phyloP scores from a whole-genome alignment of 2,888 invertebrate species.

The Tinea pellionella region DNA sequence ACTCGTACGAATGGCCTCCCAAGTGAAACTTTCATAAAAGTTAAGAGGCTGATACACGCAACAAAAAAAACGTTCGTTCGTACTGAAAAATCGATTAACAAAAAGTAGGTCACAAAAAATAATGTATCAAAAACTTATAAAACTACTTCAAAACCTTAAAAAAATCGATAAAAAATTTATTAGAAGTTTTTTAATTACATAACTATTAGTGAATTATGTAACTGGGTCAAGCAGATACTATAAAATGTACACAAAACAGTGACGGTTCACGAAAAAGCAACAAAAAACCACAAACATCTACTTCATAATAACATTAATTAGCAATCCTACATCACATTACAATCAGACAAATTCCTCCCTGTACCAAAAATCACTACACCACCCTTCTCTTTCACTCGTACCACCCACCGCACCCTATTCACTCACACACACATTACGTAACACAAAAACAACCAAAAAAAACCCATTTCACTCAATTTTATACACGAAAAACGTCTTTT shows the following conservation, averaged over 20 bases:
- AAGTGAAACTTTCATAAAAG: no score
- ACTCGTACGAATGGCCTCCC: no score
- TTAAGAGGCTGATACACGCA: no score
- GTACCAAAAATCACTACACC: constrained; percentile 25
- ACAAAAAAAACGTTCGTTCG: no score
- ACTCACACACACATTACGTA: constrained; percentile 23
- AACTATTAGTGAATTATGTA: not conserved
- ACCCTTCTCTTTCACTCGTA: constrained; percentile 24
- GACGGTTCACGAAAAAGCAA: no score
- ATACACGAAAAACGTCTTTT: not conserved
- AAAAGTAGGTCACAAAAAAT: no score
- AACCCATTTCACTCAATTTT: not conserved
- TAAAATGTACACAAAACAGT: no score
- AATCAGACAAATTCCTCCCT: not conserved
- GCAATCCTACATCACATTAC: not conserved
- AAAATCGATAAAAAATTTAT: not conserved
- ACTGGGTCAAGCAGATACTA: not conserved
- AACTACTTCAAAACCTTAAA: no score
- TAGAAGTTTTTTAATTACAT: not conserved
- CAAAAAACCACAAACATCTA: no score
- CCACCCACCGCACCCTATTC: constrained; percentile 22
- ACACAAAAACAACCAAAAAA: constrained; percentile 14
- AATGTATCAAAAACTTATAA: no score
- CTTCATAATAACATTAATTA: no score
- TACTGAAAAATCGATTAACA: no score